A percentile compares a stretch with the other conserved stretches of the same genome.
phyloP scores from a whole-genome alignment of 2,888 invertebrate species.

The Alentia gelatinosa region DNA sequence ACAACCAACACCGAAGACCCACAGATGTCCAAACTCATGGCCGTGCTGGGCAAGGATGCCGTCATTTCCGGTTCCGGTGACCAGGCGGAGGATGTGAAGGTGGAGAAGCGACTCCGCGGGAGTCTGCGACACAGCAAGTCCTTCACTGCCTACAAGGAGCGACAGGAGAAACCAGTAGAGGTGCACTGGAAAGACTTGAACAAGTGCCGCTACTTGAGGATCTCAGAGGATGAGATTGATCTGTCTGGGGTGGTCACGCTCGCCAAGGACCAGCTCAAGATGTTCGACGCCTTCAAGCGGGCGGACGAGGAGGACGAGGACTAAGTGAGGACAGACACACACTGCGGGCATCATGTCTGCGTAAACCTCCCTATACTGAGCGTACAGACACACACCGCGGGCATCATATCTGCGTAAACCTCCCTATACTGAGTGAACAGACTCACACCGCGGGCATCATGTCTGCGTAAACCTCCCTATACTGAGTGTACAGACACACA shows the following conservation, averaged over 20 bases:
- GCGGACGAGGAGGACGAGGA: not conserved
- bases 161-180: constrained; percentile 54
- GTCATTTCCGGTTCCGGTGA: not conserved
- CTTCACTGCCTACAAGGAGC: not conserved
- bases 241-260: constrained; percentile 75
- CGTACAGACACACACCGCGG: too few relatives aligned
- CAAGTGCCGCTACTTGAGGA: constrained; percentile 74
- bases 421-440: too few relatives aligned
- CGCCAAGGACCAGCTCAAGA: constrained; percentile 69
- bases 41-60: not conserved
- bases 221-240: constrained; percentile 73
- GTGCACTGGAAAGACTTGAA: constrained; percentile 75
- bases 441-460: too few relatives aligned
- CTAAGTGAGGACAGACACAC: too few relatives aligned
- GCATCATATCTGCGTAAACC: too few relatives aligned
- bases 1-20: not conserved
- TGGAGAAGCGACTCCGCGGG: not conserved
- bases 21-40: not conserved
- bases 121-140: not conserved
- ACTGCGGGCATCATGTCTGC: too few relatives aligned
- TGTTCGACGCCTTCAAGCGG: not conserved
- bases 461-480: too few relatives aligned
- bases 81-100: not conserved
- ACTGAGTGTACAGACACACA: too few relatives aligned
- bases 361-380: too few relatives aligned